Evolutionary conservation across 2,888 invertebrate genomes (phyloP).

Genomic region (Chalcosyrphus nemorum): DNA sequence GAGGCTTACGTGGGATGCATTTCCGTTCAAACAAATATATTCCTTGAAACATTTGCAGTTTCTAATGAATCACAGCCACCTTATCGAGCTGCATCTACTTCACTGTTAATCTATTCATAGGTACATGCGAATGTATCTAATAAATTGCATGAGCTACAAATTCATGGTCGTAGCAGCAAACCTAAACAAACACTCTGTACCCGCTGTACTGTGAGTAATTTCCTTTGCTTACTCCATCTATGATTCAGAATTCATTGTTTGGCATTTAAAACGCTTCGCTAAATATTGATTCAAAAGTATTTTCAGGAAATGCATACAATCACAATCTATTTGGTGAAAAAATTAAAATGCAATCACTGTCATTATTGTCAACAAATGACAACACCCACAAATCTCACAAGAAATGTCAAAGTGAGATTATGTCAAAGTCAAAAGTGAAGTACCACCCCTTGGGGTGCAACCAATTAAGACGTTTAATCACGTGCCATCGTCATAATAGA

Average conservation of each 20-base stretch:
- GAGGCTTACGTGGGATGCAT: not conserved
- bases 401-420: slow-evolving; percentile 13
- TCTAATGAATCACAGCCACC: not conserved
- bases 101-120: not conserved
- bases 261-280: not conserved
- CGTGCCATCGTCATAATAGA: slow-evolving; percentile 9
- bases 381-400: slow-evolving; percentile 13
- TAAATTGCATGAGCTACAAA: slow-evolving; percentile 17
- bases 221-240: not conserved
- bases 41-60: not conserved
- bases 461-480: slow-evolving; percentile 21
- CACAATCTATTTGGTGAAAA: not conserved
- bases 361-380: not conserved
- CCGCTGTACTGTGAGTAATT: not conserved
- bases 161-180: not conserved
- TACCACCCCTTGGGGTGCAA: slow-evolving; percentile 1
- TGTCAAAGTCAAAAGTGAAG: not conserved
- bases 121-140: not conserved
- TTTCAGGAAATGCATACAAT: slow-evolving; percentile 3
- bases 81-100: not conserved
- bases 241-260: slow-evolving; percentile 1
- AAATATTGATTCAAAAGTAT: not conserved
- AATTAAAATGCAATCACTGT: slow-evolving; percentile 30
- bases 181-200: not conserved
- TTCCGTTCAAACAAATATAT: not conserved